Evolutionary conservation across 2,797 vertebrate species (phyloP), one percentile per base, ranked within the genome.

Genomic region (Pseudomugil gertrudae): DNA sequence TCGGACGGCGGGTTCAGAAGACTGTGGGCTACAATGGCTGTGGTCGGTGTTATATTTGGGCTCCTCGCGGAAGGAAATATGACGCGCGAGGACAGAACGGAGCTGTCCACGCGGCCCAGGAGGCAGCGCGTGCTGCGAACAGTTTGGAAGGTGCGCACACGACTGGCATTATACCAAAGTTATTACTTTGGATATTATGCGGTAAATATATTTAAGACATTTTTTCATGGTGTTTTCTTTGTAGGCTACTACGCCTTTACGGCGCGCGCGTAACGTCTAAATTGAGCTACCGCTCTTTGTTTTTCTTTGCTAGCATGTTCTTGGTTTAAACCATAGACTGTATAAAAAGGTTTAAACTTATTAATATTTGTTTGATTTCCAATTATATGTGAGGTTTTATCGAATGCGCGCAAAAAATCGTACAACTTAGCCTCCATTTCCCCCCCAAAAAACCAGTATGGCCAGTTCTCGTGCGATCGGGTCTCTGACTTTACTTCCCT

Each of bases 31-130:
- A 35, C 60, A 50, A 62, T 47, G 38, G 54, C 40, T 9, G 35
- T 59, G 33, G 55, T 64, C 47, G 30, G 21, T 74, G 69, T 78
- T 87, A 74, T 77, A 76, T 83, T 83, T 76, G 81, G 72, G 64
- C 14, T 70, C 72, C 55, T 55, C 63, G 59, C 63, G 55, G 79
- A 87, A 84, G 80, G 77, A 86, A 84, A 85, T 43, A 87, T 87
- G 88, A 90, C 45, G 71, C 79, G 66, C 53, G 65, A 61, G 57
- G 57, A 69, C 73, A 66, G 72, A 68, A 63, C 14, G 54, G 66
- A 71, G 74, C 64, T 63, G 72, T 80, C 64, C 78, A 67, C 60
- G 73, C 65, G 55, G 64, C 26, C 57, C 3, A 55, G 55, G 36
- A 72, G 63, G 52, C 59, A 64, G 30, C 33, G 61, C 30, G 57